Conservation (phyloP, 2,888 invertebrate genomes). For the Lasioglossum marginatum region DNA sequence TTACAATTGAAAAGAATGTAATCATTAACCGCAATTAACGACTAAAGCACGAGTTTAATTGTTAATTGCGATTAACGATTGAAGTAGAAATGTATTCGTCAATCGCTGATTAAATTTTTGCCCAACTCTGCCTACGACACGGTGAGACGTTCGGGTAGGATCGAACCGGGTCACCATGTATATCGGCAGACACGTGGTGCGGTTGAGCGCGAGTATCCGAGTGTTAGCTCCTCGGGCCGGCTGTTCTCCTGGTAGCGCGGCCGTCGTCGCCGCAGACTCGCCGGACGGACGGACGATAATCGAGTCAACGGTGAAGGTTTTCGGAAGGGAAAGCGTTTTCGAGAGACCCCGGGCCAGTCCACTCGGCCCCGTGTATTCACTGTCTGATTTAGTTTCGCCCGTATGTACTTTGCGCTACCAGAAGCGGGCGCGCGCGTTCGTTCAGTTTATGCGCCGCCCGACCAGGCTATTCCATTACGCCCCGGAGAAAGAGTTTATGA, state of each 20-base stretch:
- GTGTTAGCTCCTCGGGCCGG: constrained; percentile 38
- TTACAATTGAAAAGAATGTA: too few species aligned
- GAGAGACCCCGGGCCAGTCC: constrained; percentile 37
- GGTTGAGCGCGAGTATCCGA: not conserved
- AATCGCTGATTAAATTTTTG: too few species aligned
- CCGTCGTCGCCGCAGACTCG: constrained; percentile 60
- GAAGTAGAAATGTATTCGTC: too few species aligned
- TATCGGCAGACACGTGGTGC: not conserved
- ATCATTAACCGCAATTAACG: too few species aligned
- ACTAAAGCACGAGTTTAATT: too few species aligned
- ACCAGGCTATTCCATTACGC: constrained; percentile 59
- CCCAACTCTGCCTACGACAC: not conserved
- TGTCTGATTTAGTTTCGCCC: constrained; percentile 63
- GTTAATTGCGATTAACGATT: too few species aligned
- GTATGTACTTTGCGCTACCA: constrained; percentile 43
- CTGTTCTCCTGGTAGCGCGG: constrained; percentile 58
- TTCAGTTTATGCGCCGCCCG: constrained; percentile 50
- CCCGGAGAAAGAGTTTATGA: constrained; percentile 69
- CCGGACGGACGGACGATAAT: constrained; percentile 70
- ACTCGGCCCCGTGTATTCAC: constrained; percentile 46
- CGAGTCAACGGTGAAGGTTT: constrained; percentile 62
- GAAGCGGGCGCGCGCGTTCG: constrained; percentile 31
- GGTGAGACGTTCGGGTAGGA: not conserved
- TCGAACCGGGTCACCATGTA: not conserved
- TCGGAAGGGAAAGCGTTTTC: constrained; percentile 59